Evolutionary conservation across 2,888 invertebrate species (phyloP), one percentile per base, ranked within the genome.

Genomic region (Aspidapion aeneum): DNA sequence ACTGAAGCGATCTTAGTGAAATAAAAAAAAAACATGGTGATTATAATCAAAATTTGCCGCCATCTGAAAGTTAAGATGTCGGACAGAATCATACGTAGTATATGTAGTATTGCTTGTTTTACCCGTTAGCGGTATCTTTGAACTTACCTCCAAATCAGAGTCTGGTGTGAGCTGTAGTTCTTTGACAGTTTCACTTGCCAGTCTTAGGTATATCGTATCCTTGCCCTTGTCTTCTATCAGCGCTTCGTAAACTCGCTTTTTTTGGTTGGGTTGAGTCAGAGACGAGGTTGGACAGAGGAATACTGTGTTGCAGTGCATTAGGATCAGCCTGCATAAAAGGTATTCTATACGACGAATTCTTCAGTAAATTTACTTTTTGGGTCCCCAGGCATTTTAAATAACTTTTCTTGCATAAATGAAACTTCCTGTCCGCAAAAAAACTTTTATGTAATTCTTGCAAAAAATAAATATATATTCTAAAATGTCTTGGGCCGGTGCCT

Each of bases 161-260:
- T 90, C 89, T 1, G 86, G 81, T 2, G 69, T 71, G 55, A 73
- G 60, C 16, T 64, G 57, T 16, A 68, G 60, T 21, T 63, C 59
- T 54, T 55, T 57, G 9, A 68, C 68, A 70, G 89, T 87, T 16
- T 83, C 81, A 0, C 85, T 83, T 0, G 91, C 89, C 21, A 93
- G 75, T 69, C 91, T 84, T 18, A 91, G 80, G 77, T 91, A 92
- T 56, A 93, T 88, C 69, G 86, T 87, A 73, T 90, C 88, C 75
- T 91, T 91, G 2, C 90, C 90, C 75, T 91, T 91, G 74, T 91
- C 91, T 66, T 76, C 77, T 67, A 93, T 90, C 21, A 89, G 77
- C 1, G 90, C 89, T 79, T 93, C 91, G 73, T 88, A 91, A 0
- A 90, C 88, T 71, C 81, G 79, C 7, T 82, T 78, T 63, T 78